These are phyloP conservation scores for Menura novaehollandiae DNA, from an alignment of 2,113 vertebrate genomes.

Conservation along the genomic window DNA sequence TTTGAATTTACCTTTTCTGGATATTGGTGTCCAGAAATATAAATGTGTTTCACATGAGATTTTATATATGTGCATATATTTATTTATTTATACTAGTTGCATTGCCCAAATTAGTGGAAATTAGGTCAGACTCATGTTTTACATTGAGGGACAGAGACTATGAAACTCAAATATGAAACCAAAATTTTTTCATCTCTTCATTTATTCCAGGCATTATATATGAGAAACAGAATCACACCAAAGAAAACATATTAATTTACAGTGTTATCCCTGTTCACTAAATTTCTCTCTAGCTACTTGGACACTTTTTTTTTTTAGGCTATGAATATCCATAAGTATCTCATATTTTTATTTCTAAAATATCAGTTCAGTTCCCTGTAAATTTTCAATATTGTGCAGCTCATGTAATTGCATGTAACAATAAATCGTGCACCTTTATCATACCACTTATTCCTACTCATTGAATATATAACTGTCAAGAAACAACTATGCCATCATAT, in stretches of 20 bases:
- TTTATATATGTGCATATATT: background rate
- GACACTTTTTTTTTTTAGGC: background rate
- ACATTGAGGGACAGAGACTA: background rate
- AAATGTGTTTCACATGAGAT: background rate
- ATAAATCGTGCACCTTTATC: constrained; percentile 37
- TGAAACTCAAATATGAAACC: background rate
- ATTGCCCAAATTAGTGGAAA: background rate
- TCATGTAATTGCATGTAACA: constrained; percentile 19
- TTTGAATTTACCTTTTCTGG: background rate
- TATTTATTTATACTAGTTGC: background rate
- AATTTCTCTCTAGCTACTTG: background rate
- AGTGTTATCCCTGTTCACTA: background rate
- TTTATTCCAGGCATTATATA: background rate
- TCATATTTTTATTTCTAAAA: constrained; percentile 33
- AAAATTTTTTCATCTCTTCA: background rate
- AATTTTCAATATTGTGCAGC: constrained; percentile 27
- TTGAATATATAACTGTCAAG: constrained; percentile 58
- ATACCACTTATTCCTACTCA: constrained; percentile 19
- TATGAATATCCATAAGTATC: background rate
- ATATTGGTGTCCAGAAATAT: background rate
- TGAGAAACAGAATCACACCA: background rate
- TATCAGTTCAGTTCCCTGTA: constrained; percentile 4
- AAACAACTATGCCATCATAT: constrained; percentile 36
- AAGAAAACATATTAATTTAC: background rate
- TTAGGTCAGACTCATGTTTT: background rate